Evolutionary conservation across 2,113 vertebrate genomes (phyloP).

Genomic region (Carlito syrichta): DNA sequence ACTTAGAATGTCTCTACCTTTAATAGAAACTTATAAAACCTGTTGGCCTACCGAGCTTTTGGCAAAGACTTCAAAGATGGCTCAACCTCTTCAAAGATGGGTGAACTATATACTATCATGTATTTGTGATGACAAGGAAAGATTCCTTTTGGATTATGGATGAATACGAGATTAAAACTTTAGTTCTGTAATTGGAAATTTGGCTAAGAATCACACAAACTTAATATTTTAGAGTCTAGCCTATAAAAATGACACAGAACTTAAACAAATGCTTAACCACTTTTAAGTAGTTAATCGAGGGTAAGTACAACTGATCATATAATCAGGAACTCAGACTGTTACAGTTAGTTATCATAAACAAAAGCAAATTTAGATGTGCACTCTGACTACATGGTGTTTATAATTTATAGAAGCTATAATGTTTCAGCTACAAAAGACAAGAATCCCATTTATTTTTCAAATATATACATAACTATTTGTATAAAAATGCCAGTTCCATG

Average conservation of each 20-base stretch:
- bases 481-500: neutral
- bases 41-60: neutral
- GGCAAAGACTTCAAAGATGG: slow-evolving; percentile 49
- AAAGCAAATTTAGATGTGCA: neutral
- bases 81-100: neutral
- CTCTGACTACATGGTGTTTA: neutral
- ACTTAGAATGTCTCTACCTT: neutral
- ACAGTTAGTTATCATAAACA: neutral
- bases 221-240: slow-evolving; percentile 15
- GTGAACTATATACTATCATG: neutral
- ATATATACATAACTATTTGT: neutral
- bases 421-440: neutral
- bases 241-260: slow-evolving; percentile 29
- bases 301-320: neutral
- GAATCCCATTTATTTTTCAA: neutral
- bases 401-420: neutral
- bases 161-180: slow-evolving; percentile 56
- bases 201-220: slow-evolving; percentile 47
- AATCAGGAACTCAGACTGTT: neutral
- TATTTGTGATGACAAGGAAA: slow-evolving; percentile 49
- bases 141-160: slow-evolving; percentile 42
- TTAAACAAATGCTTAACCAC: slow-evolving; percentile 26
- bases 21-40: slow-evolving; percentile 27
- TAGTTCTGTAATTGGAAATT: slow-evolving; percentile 44
- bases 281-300: slow-evolving; percentile 15